phyloP scores from a whole-genome alignment of 2,888 invertebrate genomes.

The Phortica magna region DNA sequence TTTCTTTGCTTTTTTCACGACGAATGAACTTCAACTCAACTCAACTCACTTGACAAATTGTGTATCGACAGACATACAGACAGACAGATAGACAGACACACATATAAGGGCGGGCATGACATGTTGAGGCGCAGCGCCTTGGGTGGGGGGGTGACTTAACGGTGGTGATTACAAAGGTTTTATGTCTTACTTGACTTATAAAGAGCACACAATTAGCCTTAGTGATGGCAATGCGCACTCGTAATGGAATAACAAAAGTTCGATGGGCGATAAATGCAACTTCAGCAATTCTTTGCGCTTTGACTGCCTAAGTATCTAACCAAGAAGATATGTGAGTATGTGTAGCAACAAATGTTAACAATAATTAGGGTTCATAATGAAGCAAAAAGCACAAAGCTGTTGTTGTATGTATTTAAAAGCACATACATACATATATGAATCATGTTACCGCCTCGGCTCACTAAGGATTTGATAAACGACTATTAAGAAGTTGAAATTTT shows the following conservation, averaged over 20 bases:
- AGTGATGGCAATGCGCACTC: constrained; percentile 1
- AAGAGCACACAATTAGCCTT: constrained; percentile 42
- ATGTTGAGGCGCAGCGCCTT: neutral
- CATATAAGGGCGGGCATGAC: neutral
- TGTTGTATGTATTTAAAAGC: no score
- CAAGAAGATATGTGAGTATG: neutral
- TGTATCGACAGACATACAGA: constrained; percentile 17
- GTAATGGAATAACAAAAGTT: constrained; percentile 4
- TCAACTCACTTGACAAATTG: constrained; percentile 24
- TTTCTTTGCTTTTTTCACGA: constrained; percentile 24
- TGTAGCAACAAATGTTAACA: neutral
- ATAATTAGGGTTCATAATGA: neutral
- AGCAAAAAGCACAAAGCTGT: no score
- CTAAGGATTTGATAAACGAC: no score
- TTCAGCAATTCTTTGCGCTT: neutral
- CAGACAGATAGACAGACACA: constrained; percentile 1
- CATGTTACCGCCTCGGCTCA: no score
- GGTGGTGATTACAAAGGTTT: constrained; percentile 63
- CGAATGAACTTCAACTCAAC: neutral
- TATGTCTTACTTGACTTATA: constrained; percentile 47
- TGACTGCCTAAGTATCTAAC: constrained; percentile 2
- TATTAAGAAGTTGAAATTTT: no score
- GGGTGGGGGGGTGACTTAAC: constrained; percentile 62
- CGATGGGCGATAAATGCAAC: neutral
- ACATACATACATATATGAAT: no score